Percentiles rank a stretch among this genome's conserved stretches.
phyloP scores from a whole-genome alignment of 2,113 vertebrate genomes.

The Pleuronectes platessa region DNA sequence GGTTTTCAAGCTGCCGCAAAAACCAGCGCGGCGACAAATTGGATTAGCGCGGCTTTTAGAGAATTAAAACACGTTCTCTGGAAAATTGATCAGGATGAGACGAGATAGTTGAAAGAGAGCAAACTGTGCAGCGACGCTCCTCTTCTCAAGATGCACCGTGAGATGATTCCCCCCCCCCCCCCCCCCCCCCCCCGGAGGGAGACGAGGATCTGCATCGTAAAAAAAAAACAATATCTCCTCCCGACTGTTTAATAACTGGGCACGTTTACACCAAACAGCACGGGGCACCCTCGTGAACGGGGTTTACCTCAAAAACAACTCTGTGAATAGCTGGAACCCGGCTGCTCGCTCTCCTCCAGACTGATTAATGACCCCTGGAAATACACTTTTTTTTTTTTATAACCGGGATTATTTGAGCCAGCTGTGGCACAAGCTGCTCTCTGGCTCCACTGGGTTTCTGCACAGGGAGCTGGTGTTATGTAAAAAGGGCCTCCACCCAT shows the following conservation, averaged over 20 bases:
- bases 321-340: conserved; percentile 7
- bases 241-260: conserved; percentile 10
- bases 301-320: conserved; percentile 25
- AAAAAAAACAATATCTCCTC: conserved; percentile 12
- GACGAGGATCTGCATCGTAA: conserved; percentile 11
- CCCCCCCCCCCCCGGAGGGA: conserved; percentile 24
- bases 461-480: conserved; percentile 53
- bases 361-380: conserved; percentile 43
- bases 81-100: conserved; percentile 56
- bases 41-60: conserved; percentile 56
- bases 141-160: conserved; percentile 21
- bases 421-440: conserved; percentile 42
- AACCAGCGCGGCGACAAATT: conserved; percentile 52
- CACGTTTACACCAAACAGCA: conserved; percentile 19
- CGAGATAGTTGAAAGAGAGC: conserved; percentile 33
- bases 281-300: background rate
- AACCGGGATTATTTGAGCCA: conserved; percentile 47
- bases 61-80: conserved; percentile 53
- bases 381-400: conserved; percentile 8
- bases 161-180: conserved; percentile 37
- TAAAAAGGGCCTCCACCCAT: conserved; percentile 61
- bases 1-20: conserved; percentile 17
- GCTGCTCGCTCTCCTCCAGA: conserved; percentile 29
- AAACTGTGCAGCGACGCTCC: background rate
- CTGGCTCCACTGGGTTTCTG: conserved; percentile 18